Percentiles rank a stretch among this genome's conserved stretches.
phyloP scores from a whole-genome alignment of 2,113 vertebrate genomes.

The Nesoenas mayeri region DNA sequence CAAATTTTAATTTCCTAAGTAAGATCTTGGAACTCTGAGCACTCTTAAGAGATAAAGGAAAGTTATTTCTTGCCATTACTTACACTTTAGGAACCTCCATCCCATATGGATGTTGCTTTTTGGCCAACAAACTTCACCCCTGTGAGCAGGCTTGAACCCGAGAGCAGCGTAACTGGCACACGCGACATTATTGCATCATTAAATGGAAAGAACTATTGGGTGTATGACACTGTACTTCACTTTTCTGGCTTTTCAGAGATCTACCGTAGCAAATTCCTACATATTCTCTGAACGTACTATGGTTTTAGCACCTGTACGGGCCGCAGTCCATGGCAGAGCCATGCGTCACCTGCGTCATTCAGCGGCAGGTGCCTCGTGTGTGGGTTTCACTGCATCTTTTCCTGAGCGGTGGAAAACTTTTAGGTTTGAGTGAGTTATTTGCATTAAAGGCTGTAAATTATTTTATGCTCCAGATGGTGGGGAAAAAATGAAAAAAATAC shows the following conservation, averaged over 20 bases:
- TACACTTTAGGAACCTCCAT: neutral
- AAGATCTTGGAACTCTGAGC: neutral
- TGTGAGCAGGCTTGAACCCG: neutral
- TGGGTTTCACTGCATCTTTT: neutral
- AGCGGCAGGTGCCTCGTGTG: neutral
- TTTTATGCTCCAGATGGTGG: neutral
- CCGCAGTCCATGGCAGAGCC: fast-evolving
- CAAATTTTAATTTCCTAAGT: neutral
- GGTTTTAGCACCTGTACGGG: neutral
- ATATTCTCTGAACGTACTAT: neutral
- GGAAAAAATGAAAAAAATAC: too few relatives aligned
- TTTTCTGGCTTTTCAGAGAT: neutral
- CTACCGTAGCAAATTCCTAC: neutral
- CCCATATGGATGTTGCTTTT: too few relatives aligned
- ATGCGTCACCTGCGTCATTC: neutral
- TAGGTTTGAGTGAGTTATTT: neutral
- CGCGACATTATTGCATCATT: neutral
- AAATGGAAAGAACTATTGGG: neutral
- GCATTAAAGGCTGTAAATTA: neutral
- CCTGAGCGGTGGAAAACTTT: neutral
- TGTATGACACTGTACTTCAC: neutral
- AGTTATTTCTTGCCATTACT: neutral
- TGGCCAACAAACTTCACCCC: neutral
- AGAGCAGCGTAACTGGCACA: neutral
- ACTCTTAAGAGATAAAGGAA: neutral